These are phyloP conservation scores for Clinocottus analis DNA, from an alignment of 2,113 vertebrate genomes.

Conservation along the genomic window DNA sequence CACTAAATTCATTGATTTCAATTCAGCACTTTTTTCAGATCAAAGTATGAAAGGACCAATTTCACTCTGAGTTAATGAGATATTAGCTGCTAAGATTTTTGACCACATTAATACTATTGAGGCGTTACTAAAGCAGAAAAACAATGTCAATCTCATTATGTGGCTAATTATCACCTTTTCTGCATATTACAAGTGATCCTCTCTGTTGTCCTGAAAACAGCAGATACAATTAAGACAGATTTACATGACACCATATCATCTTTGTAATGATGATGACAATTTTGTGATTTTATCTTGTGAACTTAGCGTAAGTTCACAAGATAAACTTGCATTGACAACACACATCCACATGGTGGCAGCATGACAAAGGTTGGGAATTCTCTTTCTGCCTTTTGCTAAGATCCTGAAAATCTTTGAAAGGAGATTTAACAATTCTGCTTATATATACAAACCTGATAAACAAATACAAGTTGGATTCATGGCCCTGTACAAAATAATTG, in stretches of 20 bases:
- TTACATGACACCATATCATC: background rate
- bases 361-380: conserved; percentile 20
- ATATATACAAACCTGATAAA: background rate
- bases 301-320: too few species aligned
- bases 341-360: conserved; percentile 77
- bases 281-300: too few species aligned
- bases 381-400: background rate
- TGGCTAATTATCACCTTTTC: background rate
- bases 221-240: background rate
- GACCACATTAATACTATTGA: background rate
- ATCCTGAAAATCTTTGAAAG: background rate
- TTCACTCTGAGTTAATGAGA: conserved; percentile 25
- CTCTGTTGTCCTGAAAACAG: background rate
- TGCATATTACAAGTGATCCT: background rate
- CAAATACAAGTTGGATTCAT: background rate
- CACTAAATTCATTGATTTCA: conserved; percentile 12
- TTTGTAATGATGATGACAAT: background rate
- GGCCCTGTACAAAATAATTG: background rate
- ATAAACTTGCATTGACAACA: conserved; percentile 18
- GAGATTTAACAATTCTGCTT: background rate
- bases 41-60: background rate
- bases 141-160: background rate
- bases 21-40: conserved; percentile 22
- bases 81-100: conserved; percentile 2
- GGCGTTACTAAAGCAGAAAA: background rate